Conservation (phyloP, 2,797 vertebrate genomes). For the Crenichthys baileyi region DNA sequence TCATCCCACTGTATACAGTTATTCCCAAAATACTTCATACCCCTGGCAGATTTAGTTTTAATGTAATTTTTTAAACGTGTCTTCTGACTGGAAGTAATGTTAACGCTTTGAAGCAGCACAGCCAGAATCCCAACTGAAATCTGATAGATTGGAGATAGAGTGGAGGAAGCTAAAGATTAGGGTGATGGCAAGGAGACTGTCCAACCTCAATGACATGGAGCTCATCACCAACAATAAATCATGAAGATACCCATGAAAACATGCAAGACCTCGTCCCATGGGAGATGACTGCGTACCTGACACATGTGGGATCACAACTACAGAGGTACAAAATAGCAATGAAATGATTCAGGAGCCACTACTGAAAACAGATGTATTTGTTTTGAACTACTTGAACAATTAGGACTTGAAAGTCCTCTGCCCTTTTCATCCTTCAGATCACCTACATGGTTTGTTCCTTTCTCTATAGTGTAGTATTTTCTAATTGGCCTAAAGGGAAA, state of each 20-base stretch:
- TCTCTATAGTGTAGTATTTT: conserved; percentile 64
- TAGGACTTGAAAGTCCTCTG: conserved; percentile 27
- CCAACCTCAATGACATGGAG: not conserved
- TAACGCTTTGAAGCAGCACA: not conserved
- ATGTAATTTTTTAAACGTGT: not conserved
- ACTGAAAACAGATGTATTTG: not conserved
- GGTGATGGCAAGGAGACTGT: not conserved
- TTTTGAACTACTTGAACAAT: conserved; percentile 38
- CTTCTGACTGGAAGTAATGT: no score
- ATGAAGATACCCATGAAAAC: not conserved
- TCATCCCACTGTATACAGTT: not conserved
- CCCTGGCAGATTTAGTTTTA: not conserved
- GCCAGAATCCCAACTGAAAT: not conserved
- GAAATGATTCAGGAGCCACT: not conserved
- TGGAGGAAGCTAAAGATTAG: not conserved
- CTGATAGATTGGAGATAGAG: not conserved
- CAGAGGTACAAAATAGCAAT: not conserved
- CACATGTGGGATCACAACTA: not conserved
- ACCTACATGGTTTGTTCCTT: conserved; percentile 51
- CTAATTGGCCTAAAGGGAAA: conserved; percentile 81
- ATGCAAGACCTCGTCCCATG: not conserved
- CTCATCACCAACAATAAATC: not conserved
- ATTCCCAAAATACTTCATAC: not conserved
- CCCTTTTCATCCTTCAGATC: conserved; percentile 45
- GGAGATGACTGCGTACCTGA: not conserved